Evolutionary conservation across 2,797 vertebrate species (phyloP).

Genomic region (Picus viridis): DNA sequence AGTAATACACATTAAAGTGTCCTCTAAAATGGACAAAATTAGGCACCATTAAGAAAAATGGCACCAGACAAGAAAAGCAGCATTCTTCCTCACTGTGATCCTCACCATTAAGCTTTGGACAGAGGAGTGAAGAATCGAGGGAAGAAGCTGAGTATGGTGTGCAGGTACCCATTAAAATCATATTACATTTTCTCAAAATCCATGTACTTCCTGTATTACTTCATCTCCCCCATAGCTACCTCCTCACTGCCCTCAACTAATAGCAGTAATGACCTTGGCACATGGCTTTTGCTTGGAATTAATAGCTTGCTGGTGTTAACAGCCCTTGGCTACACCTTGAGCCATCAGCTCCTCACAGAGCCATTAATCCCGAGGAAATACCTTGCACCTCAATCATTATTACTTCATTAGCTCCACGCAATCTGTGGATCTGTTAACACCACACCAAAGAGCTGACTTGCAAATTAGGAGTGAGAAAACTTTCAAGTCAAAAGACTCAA

Average conservation of each 20-base stretch:
- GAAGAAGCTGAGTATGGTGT: neutral
- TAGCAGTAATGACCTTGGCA: constrained; percentile 45
- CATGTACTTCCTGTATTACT: neutral
- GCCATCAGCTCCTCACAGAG: constrained; percentile 78
- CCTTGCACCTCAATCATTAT: constrained; percentile 60
- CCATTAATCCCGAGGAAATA: constrained; percentile 78
- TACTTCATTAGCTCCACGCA: constrained; percentile 69
- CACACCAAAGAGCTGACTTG: constrained; percentile 41
- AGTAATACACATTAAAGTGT: neutral
- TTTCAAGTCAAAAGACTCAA: neutral
- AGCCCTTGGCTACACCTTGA: constrained; percentile 71
- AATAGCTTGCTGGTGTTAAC: constrained; percentile 73
- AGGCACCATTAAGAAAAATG: constrained; percentile 18
- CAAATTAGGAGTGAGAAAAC: constrained; percentile 13
- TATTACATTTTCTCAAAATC: neutral
- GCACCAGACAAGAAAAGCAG: neutral
- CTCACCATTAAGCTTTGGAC: neutral
- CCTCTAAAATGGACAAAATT: neutral
- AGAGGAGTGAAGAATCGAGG: constrained; percentile 5
- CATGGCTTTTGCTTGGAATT: constrained; percentile 67
- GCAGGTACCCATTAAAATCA: constrained; percentile 20
- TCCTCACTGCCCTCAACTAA: constrained; percentile 45
- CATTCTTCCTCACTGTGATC: neutral
- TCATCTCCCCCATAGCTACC: neutral
- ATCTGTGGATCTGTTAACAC: constrained; percentile 34